Evolutionary conservation across 2,113 vertebrate species (phyloP).

Genomic region (Datnioides undecimradiatus): DNA sequence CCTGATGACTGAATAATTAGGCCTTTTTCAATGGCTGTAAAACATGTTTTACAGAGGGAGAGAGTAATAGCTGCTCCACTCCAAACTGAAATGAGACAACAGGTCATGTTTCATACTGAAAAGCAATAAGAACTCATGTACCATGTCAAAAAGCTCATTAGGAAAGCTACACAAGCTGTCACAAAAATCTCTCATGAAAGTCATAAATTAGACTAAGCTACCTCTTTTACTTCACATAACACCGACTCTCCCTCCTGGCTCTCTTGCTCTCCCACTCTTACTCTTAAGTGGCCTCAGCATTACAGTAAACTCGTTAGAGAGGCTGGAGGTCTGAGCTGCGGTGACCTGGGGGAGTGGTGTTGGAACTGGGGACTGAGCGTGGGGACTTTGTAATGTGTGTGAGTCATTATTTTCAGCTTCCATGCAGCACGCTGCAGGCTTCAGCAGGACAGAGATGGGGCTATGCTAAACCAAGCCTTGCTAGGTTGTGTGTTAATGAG

Average conservation of each 20-base stretch:
- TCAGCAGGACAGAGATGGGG: slow-evolving; percentile 64
- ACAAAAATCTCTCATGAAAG: slow-evolving; percentile 54
- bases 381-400: slow-evolving; percentile 44
- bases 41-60: slow-evolving; percentile 62
- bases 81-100: slow-evolving; percentile 37
- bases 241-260: slow-evolving; percentile 24
- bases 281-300: slow-evolving; percentile 55
- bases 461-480: slow-evolving; percentile 49
- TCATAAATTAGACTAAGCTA: slow-evolving; percentile 51
- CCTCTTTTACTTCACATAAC: slow-evolving; percentile 41
- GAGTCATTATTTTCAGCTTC: slow-evolving; percentile 73
- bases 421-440: slow-evolving; percentile 51
- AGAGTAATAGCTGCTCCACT: slow-evolving; percentile 44
- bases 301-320: slow-evolving; percentile 64
- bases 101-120: slow-evolving; percentile 40
- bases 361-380: slow-evolving; percentile 37
- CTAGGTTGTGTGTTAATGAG: slow-evolving; percentile 80
- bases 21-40: slow-evolving; percentile 55
- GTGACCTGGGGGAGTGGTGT: slow-evolving; percentile 48
- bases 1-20: slow-evolving; percentile 69
- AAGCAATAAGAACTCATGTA: slow-evolving; percentile 47
- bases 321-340: slow-evolving; percentile 31
- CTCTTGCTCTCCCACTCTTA: slow-evolving; percentile 26
- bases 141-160: slow-evolving; percentile 55
- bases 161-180: slow-evolving; percentile 34